phyloP scores from a whole-genome alignment of 92 coral and sea anemone genomes.

The Palythoa caribaeorum region DNA sequence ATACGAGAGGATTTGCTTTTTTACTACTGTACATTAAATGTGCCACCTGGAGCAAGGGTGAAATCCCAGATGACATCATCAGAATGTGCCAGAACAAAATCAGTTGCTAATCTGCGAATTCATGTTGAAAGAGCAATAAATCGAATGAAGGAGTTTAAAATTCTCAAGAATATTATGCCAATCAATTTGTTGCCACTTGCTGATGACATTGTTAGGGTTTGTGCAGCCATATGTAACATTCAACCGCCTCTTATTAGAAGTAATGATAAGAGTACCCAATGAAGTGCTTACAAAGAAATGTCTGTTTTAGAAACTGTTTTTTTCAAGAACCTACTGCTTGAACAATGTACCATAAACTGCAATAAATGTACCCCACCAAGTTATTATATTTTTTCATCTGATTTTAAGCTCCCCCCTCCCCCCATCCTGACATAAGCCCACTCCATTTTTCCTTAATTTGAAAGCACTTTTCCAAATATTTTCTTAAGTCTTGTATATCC shows the following conservation, averaged over 20 bases:
- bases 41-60: constrained; percentile 53
- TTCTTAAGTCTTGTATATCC: background rate
- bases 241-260: constrained; percentile 1
- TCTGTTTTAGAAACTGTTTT: background rate
- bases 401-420: background rate
- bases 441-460: constrained; percentile 3
- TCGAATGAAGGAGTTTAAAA: background rate
- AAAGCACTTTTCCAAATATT: constrained; percentile 2
- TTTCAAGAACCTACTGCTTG: constrained; percentile 1
- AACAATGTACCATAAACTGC: background rate
- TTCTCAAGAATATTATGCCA: constrained; percentile 3
- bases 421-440: background rate
- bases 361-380: background rate
- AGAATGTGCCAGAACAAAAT: constrained; percentile 47
- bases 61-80: constrained; percentile 49
- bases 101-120: constrained; percentile 50
- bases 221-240: constrained; percentile 5
- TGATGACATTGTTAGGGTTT: constrained; percentile 4
- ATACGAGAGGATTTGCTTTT: constrained; percentile 52
- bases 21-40: constrained; percentile 26
- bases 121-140: constrained; percentile 47
- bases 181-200: constrained; percentile 1
- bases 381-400: background rate
- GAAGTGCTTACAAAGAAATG: background rate
- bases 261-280: background rate